phyloP scores from a whole-genome alignment of 1,140 invertebrate genomes.

The Brachionus asplanchnoidis region DNA sequence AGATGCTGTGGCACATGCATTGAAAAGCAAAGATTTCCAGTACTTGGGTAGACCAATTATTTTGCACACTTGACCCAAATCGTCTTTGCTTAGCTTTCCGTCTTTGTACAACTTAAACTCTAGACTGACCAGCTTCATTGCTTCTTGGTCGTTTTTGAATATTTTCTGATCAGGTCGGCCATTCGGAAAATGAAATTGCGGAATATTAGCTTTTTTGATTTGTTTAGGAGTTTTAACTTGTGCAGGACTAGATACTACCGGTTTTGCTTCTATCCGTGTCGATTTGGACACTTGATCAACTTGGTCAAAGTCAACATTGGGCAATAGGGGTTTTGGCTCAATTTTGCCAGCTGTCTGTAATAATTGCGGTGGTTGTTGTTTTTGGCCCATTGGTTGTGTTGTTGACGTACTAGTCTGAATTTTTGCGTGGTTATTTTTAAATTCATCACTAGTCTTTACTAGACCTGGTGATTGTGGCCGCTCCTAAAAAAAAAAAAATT shows the following conservation, averaged over 20 bases:
- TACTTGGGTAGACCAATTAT: slow-evolving; percentile 67
- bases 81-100: slow-evolving; percentile 18
- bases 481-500: not conserved
- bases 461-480: not conserved
- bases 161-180: slow-evolving; percentile 5
- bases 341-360: not conserved
- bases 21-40: slow-evolving; percentile 87
- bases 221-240: not conserved
- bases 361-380: slow-evolving; percentile 28
- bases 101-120: slow-evolving; percentile 31
- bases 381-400: not conserved
- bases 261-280: not conserved
- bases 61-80: slow-evolving; percentile 3
- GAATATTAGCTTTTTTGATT: not conserved
- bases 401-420: not conserved
- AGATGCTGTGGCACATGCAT: slow-evolving; percentile 69
- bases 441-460: not conserved
- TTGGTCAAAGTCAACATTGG: not conserved
- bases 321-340: not conserved
- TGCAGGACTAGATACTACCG: not conserved
- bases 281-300: not conserved
- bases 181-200: slow-evolving; percentile 38
- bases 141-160: not conserved
- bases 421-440: not conserved
- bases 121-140: not conserved